Evolutionary conservation across 2,797 vertebrate genomes (phyloP).

Genomic region (Sebastes matsubarae): DNA sequence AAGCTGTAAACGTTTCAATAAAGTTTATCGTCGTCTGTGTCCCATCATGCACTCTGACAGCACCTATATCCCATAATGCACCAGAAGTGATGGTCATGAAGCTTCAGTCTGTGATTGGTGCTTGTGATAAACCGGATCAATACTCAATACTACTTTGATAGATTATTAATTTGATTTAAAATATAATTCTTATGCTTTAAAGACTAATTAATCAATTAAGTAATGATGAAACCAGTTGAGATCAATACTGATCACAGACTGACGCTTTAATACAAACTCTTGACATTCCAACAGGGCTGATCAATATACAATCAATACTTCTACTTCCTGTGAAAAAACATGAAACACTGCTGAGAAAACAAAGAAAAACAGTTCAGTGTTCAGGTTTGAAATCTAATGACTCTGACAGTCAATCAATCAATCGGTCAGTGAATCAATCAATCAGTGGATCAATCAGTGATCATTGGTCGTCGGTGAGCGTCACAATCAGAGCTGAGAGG

Average conservation of each 20-base stretch:
- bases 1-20: neutral
- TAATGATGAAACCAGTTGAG: neutral
- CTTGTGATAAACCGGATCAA: neutral
- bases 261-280: neutral
- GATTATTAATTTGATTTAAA: neutral
- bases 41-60: slow-evolving; percentile 38
- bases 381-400: neutral
- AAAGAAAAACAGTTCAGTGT: neutral
- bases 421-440: neutral
- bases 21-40: neutral
- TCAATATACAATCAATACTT: neutral
- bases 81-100: neutral
- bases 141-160: neutral
- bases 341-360: neutral
- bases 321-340: slow-evolving; percentile 9
- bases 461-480: neutral
- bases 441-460: neutral
- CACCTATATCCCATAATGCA: slow-evolving; percentile 9
- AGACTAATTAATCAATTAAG: neutral
- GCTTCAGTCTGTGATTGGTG: neutral
- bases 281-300: neutral
- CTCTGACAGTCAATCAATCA: neutral
- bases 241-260: slow-evolving; percentile 18
- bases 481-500: slow-evolving; percentile 38
- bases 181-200: neutral